Evolutionary conservation across 2,888 invertebrate species (phyloP), one percentile per base, ranked within the genome.

Genomic region (Drosophila ustulata): DNA sequence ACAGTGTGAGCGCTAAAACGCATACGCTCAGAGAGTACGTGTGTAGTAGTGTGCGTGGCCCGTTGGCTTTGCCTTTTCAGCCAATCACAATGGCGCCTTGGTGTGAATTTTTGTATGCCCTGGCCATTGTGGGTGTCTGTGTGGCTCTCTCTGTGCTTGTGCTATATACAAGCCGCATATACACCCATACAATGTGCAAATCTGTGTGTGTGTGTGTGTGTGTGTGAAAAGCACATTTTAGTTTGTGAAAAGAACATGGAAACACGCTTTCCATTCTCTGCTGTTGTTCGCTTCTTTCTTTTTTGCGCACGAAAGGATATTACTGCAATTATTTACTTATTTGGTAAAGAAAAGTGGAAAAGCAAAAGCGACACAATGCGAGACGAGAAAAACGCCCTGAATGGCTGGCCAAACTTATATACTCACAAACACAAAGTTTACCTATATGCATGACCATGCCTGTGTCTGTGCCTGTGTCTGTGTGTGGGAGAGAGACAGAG

Each of bases 71-170:
- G 79, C 80, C 77, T 80, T 83, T 90, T 90, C 85, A 91, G 90
- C 91, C 91, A 91, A 91, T 91, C 92, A 91, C 91, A 91, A 91
- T 91, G 81, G 90, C 74, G 75, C 77, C 82, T 87, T 87, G 91
- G 91, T 91, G 92, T 91, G 91, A 91, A 91, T 91, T 89, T 89
- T 89, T 90, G 82, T 87, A 71, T 79, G 74, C 70, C 43, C 68
- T 57, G 66, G 69, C 74, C 82, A 85, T 88, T 89, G 83, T 89
- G 73, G 85, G 77, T 75, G 83, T 78, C 80, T 87, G 86, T 81
- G 83, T 82, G 78, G 67, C 86, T 78, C 78, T 78, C 78, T 81
- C 76, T 75, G 74, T 74, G 78, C 79, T 77, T 79, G 71, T 74
- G 78, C 79, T 77, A 72, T 75, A 77, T 80, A 80, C 68, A 67